Evolutionary conservation across 2,113 vertebrate species (phyloP).

Genomic region (Trinectes maculatus): DNA sequence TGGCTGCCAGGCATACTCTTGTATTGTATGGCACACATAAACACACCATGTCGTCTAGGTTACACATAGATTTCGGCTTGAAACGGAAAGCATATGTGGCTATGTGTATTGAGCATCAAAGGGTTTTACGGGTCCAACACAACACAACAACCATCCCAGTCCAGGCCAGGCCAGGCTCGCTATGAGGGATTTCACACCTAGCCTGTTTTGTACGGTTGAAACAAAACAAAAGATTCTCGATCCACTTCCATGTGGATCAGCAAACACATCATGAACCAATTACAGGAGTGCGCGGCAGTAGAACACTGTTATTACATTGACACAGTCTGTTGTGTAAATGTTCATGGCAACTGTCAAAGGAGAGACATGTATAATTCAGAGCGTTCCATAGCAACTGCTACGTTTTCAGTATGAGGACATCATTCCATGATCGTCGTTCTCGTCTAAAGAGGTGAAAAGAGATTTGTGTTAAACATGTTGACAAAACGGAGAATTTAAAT

Average conservation of each 20-base stretch:
- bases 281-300: neutral
- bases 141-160: constrained; percentile 3
- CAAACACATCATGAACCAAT: neutral
- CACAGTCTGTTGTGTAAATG: neutral
- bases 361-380: neutral
- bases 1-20: constrained; percentile 1
- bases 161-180: neutral
- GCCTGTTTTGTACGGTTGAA: neutral
- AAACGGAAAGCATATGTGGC: neutral
- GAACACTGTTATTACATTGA: constrained; percentile 9
- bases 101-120: too few relatives aligned
- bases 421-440: neutral
- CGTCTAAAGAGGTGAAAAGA: neutral
- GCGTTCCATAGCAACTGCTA: neutral
- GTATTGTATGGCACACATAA: neutral
- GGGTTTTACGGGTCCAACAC: constrained; percentile 3
- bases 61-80: neutral
- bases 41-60: neutral
- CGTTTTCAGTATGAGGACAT: neutral
- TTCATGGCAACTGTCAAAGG: neutral
- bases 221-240: neutral
- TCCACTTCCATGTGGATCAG: neutral
- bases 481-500: neutral
- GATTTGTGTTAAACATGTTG: neutral
- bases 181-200: constrained; percentile 5